Base-by-base conservation (phyloP, 2,113 vertebrate species). In the Cryptotis parvus region DNA sequence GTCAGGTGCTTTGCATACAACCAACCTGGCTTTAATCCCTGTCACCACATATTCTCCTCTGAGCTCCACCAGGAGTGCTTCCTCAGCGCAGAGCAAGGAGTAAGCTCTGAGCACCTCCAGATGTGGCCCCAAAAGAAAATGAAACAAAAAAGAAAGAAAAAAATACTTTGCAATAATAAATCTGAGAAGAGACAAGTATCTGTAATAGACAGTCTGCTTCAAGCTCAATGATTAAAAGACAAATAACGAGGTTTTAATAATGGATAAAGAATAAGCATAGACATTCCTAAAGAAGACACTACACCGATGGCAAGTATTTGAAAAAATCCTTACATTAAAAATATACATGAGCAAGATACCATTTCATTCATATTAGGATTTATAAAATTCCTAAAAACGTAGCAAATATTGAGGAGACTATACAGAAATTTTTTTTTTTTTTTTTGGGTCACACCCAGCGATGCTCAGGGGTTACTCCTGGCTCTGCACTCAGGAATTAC, bases 181-280 rank as follows among this genome's bases (percentile, higher is more conserved):
- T 49, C 39, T 78, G 35, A 63, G 70, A 70, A 49, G 39, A 83
- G 22, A 63, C 3, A 49, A 72, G 22, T 76, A 65, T 39, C 16
- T 5, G 24, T 77, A 77, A 88, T 16, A 35, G 3, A 61, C 8
- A 33, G 68, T 43, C 12, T 14, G 68, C 26, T 82, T 70, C 45
- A 4, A 77, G 41, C 52, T 58, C 65, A 76, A 49, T 49, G 83
- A 77, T 69, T 18, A 1, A 18, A 18, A 20, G 58, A 61, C 83
- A 84, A 69, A 69, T 39, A 83, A 69, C 0, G 16, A 49, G 45
- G 74, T 75, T 81, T 26, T 52, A 77, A 83, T 39, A 92, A 92
- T 4, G 5, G 73, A 70, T 33, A 63, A 61, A 26, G 15, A 77
- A 31, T 27, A 26, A 82, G n/a, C 58, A 70, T 65, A 70, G n/a